These are phyloP conservation scores for Myodes glareolus DNA, from an alignment of 2,113 vertebrate species.

Conservation along the genomic window DNA sequence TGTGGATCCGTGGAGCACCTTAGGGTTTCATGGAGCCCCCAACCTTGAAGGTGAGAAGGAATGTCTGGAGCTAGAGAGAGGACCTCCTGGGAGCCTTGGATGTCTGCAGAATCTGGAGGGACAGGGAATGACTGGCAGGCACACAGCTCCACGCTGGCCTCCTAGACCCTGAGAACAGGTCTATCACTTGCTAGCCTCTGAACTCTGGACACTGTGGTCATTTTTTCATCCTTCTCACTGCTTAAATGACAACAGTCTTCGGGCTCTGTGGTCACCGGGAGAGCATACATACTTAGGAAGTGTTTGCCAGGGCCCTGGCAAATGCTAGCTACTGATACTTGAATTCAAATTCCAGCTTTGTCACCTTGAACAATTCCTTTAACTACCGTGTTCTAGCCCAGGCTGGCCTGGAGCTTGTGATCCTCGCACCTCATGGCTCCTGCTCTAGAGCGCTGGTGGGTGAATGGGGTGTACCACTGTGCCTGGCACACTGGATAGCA, in stretches of 20 bases:
- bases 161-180: not conserved
- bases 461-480: not conserved
- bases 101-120: not conserved
- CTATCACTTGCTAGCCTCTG: not conserved
- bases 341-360: not conserved
- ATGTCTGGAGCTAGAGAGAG: not conserved
- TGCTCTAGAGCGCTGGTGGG: not conserved
- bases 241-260: not conserved
- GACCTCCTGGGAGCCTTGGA: not conserved
- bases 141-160: not conserved
- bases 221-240: not conserved
- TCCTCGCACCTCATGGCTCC: not conserved
- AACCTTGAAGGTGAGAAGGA: not conserved
- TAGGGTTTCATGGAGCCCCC: not conserved
- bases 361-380: not conserved
- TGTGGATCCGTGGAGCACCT: not conserved
- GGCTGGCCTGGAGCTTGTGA: too few relatives aligned
- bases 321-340: not conserved
- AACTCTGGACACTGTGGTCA: too few relatives aligned
- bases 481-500: not conserved
- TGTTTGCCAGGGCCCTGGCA: not conserved
- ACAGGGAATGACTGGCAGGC: not conserved
- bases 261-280: accelerated
- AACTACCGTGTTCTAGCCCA: not conserved
- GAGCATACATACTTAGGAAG: not conserved